phyloP scores from a whole-genome alignment of 2,888 invertebrate species.

The Prionchulus punctatus region DNA sequence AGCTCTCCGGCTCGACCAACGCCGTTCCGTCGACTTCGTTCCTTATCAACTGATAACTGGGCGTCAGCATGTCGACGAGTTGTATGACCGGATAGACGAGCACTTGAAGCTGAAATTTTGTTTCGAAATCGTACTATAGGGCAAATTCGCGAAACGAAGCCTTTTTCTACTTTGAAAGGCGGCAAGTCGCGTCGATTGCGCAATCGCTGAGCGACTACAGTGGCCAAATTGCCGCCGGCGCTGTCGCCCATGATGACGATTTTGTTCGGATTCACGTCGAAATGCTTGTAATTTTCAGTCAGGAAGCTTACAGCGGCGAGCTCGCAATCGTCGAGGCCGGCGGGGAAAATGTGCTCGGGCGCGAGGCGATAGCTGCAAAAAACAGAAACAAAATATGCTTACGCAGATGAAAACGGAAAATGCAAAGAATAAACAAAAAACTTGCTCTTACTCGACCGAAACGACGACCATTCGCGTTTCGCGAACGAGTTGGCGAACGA shows the following conservation, averaged over 20 bases:
- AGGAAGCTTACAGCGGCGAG: conserved; percentile 28
- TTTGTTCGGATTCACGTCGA: conserved; percentile 18
- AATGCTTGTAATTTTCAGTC: conserved; percentile 14
- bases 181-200: too few species aligned
- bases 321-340: conserved; percentile 32
- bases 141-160: too few species aligned
- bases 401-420: too few species aligned
- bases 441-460: background rate
- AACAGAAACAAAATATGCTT: background rate
- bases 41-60: conserved; percentile 4
- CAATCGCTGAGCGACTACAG: conserved; percentile 20
- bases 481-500: background rate
- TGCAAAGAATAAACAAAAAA: too few species aligned
- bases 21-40: conserved; percentile 23
- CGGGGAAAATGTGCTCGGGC: conserved; percentile 33
- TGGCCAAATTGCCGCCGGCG: conserved; percentile 23
- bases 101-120: too few species aligned
- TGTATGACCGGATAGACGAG: conserved; percentile 1
- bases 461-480: background rate
- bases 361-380: conserved; percentile 31
- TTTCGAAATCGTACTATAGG: too few species aligned
- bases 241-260: conserved; percentile 24
- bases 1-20: conserved; percentile 13
- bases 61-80: background rate
- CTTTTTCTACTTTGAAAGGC: too few species aligned